A percentile compares a stretch with the other conserved stretches of the same genome.
Evolutionary conservation across 2,888 invertebrate species (phyloP).

Genomic region (Drosophila prolongata): DNA sequence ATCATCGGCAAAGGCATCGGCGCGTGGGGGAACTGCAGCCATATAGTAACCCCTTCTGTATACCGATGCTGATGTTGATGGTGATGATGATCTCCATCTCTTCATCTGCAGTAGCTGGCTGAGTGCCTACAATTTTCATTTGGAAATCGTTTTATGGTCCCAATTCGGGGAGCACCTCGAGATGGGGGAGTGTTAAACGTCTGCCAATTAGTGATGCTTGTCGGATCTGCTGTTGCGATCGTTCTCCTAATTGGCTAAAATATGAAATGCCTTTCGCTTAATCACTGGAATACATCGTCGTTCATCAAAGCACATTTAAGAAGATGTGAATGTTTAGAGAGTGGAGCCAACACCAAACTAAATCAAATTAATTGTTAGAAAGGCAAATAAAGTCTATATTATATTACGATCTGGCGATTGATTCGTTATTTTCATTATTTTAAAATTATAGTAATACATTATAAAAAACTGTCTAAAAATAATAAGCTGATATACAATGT

Average conservation of each 20-base stretch:
- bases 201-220: conserved; percentile 75
- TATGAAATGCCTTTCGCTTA: conserved; percentile 69
- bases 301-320: background rate
- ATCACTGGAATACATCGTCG: conserved; percentile 60
- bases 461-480: too few species aligned
- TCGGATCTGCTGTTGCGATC: conserved; percentile 50
- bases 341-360: background rate
- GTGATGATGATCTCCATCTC: conserved; percentile 56
- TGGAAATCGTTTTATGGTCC: conserved; percentile 39
- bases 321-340: background rate
- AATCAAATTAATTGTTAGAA: too few species aligned
- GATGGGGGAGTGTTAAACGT: conserved; percentile 74
- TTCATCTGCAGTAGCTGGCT: conserved; percentile 38
- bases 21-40: conserved; percentile 63
- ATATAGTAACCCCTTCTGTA: conserved; percentile 10
- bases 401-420: too few species aligned
- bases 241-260: conserved; percentile 73
- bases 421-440: too few species aligned
- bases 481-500: too few species aligned
- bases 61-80: conserved; percentile 32
- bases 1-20: conserved; percentile 70
- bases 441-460: too few species aligned
- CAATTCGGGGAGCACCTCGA: conserved; percentile 5
- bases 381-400: too few species aligned
- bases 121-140: conserved; percentile 58